Evolutionary conservation across 2,113 vertebrate species (phyloP).

Genomic region (Zosterops borbonicus): DNA sequence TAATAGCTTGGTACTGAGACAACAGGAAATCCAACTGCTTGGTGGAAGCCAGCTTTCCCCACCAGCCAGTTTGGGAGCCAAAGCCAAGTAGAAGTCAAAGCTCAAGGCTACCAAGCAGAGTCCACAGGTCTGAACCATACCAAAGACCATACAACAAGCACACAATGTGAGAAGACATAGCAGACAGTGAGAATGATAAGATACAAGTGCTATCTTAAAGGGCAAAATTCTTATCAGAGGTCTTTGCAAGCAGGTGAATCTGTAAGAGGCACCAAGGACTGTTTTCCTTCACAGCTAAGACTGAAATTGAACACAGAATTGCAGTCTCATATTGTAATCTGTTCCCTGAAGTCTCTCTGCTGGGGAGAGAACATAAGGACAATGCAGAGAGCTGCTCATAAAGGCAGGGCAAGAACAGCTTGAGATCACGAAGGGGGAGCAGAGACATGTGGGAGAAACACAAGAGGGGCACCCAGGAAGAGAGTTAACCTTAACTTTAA

Average conservation of each 20-base stretch:
- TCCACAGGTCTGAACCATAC: fast-evolving
- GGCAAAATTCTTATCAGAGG: neutral
- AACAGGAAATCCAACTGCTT: neutral
- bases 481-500: neutral
- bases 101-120: neutral
- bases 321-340: neutral
- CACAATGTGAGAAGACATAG: neutral
- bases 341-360: neutral
- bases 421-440: neutral
- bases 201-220: neutral
- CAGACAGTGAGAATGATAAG: neutral
- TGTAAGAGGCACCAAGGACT: neutral
- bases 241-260: neutral
- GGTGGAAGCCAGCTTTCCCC: neutral
- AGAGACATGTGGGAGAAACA: neutral
- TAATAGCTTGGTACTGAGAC: neutral
- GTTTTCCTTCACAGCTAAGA: neutral
- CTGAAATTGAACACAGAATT: neutral
- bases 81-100: neutral
- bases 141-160: neutral
- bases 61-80: neutral
- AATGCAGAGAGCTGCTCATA: neutral
- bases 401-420: neutral
- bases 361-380: neutral
- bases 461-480: neutral